Evolutionary conservation across 2,113 vertebrate genomes (phyloP).

Genomic region (Monarcha castaneiventris): DNA sequence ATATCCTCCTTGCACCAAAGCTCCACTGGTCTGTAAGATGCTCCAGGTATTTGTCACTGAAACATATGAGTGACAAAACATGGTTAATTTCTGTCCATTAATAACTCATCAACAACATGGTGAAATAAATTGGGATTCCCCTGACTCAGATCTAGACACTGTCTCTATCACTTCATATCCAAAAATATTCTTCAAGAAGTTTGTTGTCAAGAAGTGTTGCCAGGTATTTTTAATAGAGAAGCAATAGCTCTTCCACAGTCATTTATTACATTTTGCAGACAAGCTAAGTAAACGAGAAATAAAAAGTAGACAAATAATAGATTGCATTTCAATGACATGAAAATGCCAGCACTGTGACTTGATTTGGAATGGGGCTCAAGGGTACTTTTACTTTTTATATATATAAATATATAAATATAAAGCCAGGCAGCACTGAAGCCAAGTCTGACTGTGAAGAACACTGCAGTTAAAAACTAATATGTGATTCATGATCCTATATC

Average conservation of each 20-base stretch:
- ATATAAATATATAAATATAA: background rate
- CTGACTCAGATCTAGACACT: background rate
- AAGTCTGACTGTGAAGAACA: background rate
- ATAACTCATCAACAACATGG: background rate
- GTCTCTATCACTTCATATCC: background rate
- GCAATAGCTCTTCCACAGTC: background rate
- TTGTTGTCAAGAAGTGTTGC: background rate
- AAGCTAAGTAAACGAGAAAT: background rate
- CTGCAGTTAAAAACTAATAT: background rate
- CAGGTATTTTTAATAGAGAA: background rate
- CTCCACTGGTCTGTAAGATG: slow-evolving; percentile 80
- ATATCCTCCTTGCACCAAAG: slow-evolving; percentile 93
- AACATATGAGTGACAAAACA: background rate
- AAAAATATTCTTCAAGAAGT: background rate
- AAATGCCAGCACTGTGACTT: background rate
- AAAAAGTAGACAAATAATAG: background rate
- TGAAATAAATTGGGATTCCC: background rate
- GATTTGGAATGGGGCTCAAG: background rate
- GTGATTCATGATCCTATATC: background rate
- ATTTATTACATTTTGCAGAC: background rate
- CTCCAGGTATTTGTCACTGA: slow-evolving; percentile 86
- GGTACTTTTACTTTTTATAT: background rate
- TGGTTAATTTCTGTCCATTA: background rate
- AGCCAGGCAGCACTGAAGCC: background rate
- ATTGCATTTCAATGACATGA: background rate